Percentiles rank a stretch among this genome's conserved stretches.
Evolutionary conservation across 2,888 invertebrate genomes (phyloP).

Genomic region (Megaustenia siamemsis): DNA sequence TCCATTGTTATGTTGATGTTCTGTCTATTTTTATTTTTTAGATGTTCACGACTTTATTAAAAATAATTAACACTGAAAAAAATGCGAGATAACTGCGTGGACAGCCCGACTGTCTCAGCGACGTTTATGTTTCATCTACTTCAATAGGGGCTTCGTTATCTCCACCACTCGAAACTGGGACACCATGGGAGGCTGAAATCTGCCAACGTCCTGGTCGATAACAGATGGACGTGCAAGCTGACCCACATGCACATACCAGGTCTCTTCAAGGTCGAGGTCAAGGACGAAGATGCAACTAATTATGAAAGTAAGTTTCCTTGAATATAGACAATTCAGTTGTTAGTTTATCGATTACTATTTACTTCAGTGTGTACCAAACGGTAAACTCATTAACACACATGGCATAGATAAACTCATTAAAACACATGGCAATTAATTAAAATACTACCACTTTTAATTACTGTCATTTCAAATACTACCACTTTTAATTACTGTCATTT

Average conservation of each 20-base stretch:
- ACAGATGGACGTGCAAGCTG: constrained; percentile 86
- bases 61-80: too few species aligned
- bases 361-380: too few species aligned
- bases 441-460: too few species aligned
- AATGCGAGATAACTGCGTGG: not conserved
- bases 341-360: too few species aligned
- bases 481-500: too few species aligned
- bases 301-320: constrained; percentile 26
- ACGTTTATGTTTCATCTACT: not conserved
- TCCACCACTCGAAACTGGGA: constrained; percentile 64
- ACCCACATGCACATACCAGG: constrained; percentile 70
- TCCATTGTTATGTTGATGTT: too few species aligned
- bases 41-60: too few species aligned
- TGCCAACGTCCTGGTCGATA: constrained; percentile 89
- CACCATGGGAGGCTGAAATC: constrained; percentile 90
- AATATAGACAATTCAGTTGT: not conserved
- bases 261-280: constrained; percentile 67
- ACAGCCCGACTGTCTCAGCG: not conserved
- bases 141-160: constrained; percentile 68
- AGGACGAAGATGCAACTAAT: constrained; percentile 18
- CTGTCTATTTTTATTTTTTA: too few species aligned
- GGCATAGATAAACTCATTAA: too few species aligned
- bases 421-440: too few species aligned
- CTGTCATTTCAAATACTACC: too few species aligned
- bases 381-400: too few species aligned